Evolutionary conservation across 2,888 invertebrate species (phyloP), one percentile per base, ranked within the genome.

Genomic region (Netelia fuscicornis): DNA sequence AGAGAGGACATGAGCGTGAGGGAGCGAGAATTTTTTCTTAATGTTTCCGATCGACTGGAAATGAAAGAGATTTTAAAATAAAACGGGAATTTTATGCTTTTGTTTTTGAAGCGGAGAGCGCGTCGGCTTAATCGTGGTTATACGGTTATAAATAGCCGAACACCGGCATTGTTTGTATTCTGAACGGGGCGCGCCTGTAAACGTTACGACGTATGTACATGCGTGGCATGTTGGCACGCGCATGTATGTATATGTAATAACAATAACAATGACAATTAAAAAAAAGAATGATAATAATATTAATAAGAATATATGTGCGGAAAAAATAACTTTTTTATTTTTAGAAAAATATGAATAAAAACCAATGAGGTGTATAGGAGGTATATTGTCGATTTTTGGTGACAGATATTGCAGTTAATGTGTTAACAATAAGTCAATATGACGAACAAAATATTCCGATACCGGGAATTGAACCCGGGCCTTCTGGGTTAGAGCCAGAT

Each of bases 81-180:
- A 48, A 48, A 48, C 48, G 13, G 48, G 11, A 2, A 13, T 37
- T 37, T 37, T 48, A 48, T 11, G 13, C 10, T 48, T 56, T 25
- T 48, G 13, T 30, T 44, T 30, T 37, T 58, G 20, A 3, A 68
- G 48, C 10, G 13, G 52, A 10, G 52, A 30, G 52, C 65, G 79
- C 71, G 37, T 37, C 44, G 48, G n/a, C 60, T 70, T 44, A 64
- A 44, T 79, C 74, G 65, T 71, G 70, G 78, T 48, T 52, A 54
- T 75, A 75, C 70, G 58, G 71, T 82, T 85, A 82, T 82, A 82
- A 85, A 85, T 85, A 85, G 79, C 78, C 72, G 71, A 78, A 81
- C 77, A 65, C 25, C 44, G 72, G 64, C 54, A 60, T 80, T 83
- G 74, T 81, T 86, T 70, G 81, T 83, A 77, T 86, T 83, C 78